These are phyloP conservation scores for Apodemus agrarius DNA, from an alignment of 2,797 vertebrate species.

Conservation along the genomic window DNA sequence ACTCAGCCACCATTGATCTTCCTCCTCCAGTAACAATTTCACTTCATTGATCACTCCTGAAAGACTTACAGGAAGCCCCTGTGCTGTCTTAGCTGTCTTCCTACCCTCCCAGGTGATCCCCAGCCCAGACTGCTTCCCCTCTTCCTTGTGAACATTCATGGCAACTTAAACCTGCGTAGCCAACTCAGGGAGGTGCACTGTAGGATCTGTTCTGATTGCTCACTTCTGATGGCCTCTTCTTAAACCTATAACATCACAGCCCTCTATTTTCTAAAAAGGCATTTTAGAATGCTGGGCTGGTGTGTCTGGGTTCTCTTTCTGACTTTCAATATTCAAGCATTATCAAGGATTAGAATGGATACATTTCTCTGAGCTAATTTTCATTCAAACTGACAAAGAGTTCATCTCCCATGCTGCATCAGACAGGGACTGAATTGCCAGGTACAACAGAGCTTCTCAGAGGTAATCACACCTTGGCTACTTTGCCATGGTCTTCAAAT, in stretches of 20 bases:
- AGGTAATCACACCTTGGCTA: background rate
- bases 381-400: background rate
- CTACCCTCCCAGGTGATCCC: background rate
- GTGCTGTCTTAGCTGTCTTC: background rate
- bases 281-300: background rate
- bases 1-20: background rate
- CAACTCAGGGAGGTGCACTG: background rate
- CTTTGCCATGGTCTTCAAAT: background rate
- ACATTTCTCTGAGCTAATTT: background rate
- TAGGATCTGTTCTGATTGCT: background rate
- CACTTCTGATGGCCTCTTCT: background rate
- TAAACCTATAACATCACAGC: fast-evolving
- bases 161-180: background rate
- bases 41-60: background rate
- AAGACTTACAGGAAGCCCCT: background rate
- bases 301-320: background rate
- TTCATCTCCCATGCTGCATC: background rate
- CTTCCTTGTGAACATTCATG: background rate
- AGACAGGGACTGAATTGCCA: background rate
- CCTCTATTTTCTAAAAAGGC: background rate
- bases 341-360: background rate
- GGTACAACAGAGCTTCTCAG: background rate
- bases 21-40: background rate
- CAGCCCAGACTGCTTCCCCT: background rate
- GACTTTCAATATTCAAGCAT: background rate